Percentiles rank a stretch among this genome's conserved stretches.
Conservation (phyloP, 2,888 invertebrate genomes). For the Eupsilia transversa region DNA sequence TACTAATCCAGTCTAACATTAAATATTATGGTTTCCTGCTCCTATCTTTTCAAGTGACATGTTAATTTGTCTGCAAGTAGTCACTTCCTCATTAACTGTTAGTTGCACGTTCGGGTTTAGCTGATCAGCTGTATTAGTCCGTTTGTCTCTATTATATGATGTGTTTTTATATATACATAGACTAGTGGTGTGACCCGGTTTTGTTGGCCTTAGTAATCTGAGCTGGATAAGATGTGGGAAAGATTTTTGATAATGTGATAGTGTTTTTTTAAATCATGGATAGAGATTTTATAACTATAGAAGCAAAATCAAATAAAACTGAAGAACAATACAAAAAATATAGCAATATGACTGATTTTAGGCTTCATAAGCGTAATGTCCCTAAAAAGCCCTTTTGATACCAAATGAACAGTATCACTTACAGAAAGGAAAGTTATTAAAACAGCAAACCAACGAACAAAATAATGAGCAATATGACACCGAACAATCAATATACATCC, state of each 20-base stretch:
- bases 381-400: conserved; percentile 10
- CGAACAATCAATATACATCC: conserved; percentile 61
- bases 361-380: neutral
- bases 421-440: conserved; percentile 32
- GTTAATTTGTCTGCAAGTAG: conserved; percentile 88
- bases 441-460: conserved; percentile 50
- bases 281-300: neutral
- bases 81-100: conserved; percentile 88
- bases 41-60: conserved; percentile 86
- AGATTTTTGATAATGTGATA: neutral
- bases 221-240: neutral
- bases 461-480: conserved; percentile 69
- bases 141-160: conserved; percentile 80
- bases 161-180: conserved; percentile 73
- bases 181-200: conserved; percentile 60
- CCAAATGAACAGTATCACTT: conserved; percentile 17
- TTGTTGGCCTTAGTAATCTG: conserved; percentile 19
- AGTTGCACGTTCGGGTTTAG: conserved; percentile 85
- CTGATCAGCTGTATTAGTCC: conserved; percentile 81
- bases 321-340: neutral
- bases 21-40: conserved; percentile 87
- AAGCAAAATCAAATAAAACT: neutral
- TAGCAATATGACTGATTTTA: neutral
- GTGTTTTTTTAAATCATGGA: neutral
- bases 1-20: conserved; percentile 86